Conservation (phyloP, 2,797 vertebrate species). For the Alca torda region DNA sequence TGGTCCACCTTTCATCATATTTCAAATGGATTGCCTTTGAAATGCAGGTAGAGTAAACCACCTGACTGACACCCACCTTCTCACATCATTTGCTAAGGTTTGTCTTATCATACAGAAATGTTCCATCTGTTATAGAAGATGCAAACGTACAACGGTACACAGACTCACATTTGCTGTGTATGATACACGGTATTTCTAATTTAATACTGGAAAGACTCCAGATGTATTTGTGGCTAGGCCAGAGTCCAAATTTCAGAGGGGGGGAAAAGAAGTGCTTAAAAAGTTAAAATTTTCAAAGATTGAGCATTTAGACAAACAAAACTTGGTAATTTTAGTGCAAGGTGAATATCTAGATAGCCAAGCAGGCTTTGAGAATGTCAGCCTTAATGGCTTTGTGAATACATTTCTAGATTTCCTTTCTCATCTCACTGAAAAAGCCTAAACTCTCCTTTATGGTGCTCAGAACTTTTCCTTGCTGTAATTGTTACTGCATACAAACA, state of each 20-base stretch:
- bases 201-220: background rate
- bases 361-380: background rate
- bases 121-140: background rate
- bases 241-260: background rate
- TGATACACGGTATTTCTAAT: background rate
- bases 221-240: background rate
- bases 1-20: constrained; percentile 5
- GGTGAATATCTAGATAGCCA: background rate
- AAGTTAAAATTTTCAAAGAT: background rate
- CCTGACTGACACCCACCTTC: background rate
- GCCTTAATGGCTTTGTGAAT: background rate
- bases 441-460: background rate
- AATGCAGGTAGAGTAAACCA: constrained; percentile 13
- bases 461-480: background rate
- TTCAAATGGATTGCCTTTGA: constrained; percentile 28
- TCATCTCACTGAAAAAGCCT: background rate
- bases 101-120: background rate
- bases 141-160: rapidly evolving
- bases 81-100: background rate
- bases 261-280: background rate
- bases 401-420: background rate
- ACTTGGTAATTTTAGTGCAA: background rate
- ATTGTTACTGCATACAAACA: background rate
- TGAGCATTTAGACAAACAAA: background rate
- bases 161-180: background rate